Conservation (phyloP, 2,113 vertebrate genomes). For the Epinephelus cyanopodus region DNA sequence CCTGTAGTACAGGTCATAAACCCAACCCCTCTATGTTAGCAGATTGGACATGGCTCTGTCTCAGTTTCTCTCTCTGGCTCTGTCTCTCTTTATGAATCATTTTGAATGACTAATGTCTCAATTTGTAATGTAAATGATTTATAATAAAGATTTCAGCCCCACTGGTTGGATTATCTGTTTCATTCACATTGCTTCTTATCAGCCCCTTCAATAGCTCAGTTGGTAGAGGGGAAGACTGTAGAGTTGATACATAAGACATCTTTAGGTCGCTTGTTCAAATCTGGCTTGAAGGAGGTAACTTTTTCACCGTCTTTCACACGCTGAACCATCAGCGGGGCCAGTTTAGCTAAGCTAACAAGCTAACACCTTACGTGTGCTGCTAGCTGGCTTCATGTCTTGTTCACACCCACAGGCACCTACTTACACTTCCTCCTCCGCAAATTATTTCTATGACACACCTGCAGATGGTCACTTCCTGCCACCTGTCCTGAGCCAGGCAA, state of each 20-base stretch:
- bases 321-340: background rate
- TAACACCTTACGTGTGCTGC: background rate
- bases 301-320: background rate
- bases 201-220: constrained; percentile 91
- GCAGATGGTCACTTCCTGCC: too few relatives aligned
- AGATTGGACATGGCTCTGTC: constrained; percentile 33
- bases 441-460: too few relatives aligned
- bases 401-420: too few relatives aligned
- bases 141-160: constrained; percentile 77
- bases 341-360: background rate
- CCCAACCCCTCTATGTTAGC: constrained; percentile 9
- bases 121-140: constrained; percentile 80
- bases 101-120: constrained; percentile 60
- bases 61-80: too few relatives aligned
- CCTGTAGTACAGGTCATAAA: background rate
- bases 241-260: constrained; percentile 41
- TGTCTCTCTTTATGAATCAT: too few relatives aligned
- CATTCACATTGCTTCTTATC: too few relatives aligned
- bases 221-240: constrained; percentile 93
- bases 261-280: constrained; percentile 74
- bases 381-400: too few relatives aligned
- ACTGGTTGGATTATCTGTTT: background rate
- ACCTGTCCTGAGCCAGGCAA: too few relatives aligned
- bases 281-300: constrained; percentile 60
- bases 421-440: too few relatives aligned